A percentile compares a stretch with the other conserved stretches of the same genome.
These are phyloP conservation scores for Pardosa pseudoannulata DNA, from an alignment of 2,888 invertebrate species.

Conservation along the genomic window DNA sequence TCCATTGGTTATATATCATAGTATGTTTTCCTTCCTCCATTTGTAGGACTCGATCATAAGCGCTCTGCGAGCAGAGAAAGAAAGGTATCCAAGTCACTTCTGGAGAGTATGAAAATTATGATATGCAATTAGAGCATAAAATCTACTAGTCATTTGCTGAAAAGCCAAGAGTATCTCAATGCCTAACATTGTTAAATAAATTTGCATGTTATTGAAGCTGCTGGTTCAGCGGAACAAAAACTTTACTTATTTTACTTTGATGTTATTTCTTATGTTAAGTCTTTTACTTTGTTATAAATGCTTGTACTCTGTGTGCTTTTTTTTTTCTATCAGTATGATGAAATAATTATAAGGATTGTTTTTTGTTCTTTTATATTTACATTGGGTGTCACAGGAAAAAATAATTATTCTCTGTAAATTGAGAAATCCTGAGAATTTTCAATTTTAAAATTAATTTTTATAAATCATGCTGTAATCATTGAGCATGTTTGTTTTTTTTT, in stretches of 20 bases:
- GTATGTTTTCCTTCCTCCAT: too few relatives aligned
- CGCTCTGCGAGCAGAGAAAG: slow-evolving; percentile 86
- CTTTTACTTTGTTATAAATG: slow-evolving; percentile 9
- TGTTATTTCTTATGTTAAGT: not conserved
- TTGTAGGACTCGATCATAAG: slow-evolving; percentile 82
- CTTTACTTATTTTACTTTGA: slow-evolving; percentile 3
- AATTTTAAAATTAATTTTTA: too few relatives aligned
- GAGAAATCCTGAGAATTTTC: too few relatives aligned
- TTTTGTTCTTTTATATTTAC: not conserved
- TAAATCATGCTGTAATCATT: too few relatives aligned
- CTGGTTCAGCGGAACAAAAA: slow-evolving; percentile 16
- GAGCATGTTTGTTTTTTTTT: too few relatives aligned
- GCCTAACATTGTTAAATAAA: not conserved
- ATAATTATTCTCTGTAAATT: too few relatives aligned
- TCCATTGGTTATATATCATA: too few relatives aligned
- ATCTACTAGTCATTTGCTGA: slow-evolving; percentile 44
- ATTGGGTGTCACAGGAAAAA: not conserved
- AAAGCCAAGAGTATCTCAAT: slow-evolving; percentile 1
- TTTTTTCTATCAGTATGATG: not conserved
- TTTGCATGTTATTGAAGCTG: not conserved
- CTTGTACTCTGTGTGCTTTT: slow-evolving; percentile 1
- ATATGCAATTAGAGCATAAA: slow-evolving; percentile 55
- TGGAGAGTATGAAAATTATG: slow-evolving; percentile 78
- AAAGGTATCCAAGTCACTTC: slow-evolving; percentile 86
- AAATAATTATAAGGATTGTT: slow-evolving; percentile 4